Base-by-base conservation (phyloP, 2,113 vertebrate genomes). In the Eurypyga helias region DNA sequence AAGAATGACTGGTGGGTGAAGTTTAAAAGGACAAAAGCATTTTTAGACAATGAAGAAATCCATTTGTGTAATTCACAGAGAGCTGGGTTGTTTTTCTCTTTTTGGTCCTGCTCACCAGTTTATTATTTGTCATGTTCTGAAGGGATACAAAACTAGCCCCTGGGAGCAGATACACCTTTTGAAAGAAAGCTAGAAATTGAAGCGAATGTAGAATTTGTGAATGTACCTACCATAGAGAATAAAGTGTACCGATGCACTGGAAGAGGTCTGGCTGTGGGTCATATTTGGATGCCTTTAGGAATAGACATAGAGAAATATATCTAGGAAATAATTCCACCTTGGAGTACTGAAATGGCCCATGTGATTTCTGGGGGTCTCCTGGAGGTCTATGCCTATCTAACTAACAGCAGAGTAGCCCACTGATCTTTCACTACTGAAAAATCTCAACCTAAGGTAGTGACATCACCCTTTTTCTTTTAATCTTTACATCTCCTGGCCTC, bases 21-120 rank as follows among this genome's bases (percentile, higher is more conserved):
- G 34, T 91, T 96, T 88, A 84, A 93, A 96, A 95, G n/a, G 60
- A 34, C 26, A 89, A 69, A 48, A 60, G 77, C 33, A 84, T 96
- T 95, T 96, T 95, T 83, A 95, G 73, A 75, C 41, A 45, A 71
- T 52, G 67, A 92, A 93, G 86, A 72, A 84, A 88, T 76, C 54
- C 6, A 83, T 96, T 92, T 73, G 14, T 45, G 17, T 60, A 34
- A 9, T 62, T 65, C 61, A 89, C 45, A 87, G 83, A 54, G 45
- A 84, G 34, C 52, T 93, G 17, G 4, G n/a, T 73, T 95, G 62
- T 51, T 64, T 93, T 90, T 18, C 34, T 49, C 29, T 34, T 89
- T 88, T 89, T 87, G 45, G 48, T 87, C 43, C 45, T 45, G 18
- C 26, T 89, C 29, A 45, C 2, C 25, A 31, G 11, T 36, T 83